These are phyloP conservation scores for Addax nasomaculatus DNA, from an alignment of 2,113 vertebrate species.

Conservation along the genomic window DNA sequence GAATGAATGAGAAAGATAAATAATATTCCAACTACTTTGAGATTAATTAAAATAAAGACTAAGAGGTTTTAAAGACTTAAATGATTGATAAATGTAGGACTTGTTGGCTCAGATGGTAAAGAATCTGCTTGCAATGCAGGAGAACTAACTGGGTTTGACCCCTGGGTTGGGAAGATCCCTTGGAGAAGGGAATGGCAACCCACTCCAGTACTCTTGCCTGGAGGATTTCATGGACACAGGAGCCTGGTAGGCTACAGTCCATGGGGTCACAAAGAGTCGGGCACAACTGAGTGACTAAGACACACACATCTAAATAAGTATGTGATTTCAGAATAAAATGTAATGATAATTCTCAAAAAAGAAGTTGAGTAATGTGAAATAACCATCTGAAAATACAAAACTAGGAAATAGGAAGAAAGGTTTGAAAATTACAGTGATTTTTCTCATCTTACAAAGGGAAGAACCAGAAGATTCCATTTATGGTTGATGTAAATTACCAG, in stretches of 20 bases:
- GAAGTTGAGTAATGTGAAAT: background rate
- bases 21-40: background rate
- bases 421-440: background rate
- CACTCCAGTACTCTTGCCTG: background rate
- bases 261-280: background rate
- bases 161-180: background rate
- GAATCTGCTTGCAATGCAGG: background rate
- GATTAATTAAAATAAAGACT: background rate
- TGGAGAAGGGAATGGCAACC: background rate
- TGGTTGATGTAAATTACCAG: background rate
- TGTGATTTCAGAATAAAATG: conserved; percentile 1
- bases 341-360: background rate
- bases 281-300: background rate
- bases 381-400: conserved; percentile 8
- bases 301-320: background rate
- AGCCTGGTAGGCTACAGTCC: background rate
- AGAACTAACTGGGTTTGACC: background rate
- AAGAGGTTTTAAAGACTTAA: background rate
- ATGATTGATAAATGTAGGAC: background rate
- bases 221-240: background rate
- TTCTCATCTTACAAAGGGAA: background rate
- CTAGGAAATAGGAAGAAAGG: background rate
- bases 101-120: background rate
- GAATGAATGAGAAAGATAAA: background rate
- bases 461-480: background rate